phyloP scores from a whole-genome alignment of 1,140 invertebrate species.

The Hesperophylax magnus region DNA sequence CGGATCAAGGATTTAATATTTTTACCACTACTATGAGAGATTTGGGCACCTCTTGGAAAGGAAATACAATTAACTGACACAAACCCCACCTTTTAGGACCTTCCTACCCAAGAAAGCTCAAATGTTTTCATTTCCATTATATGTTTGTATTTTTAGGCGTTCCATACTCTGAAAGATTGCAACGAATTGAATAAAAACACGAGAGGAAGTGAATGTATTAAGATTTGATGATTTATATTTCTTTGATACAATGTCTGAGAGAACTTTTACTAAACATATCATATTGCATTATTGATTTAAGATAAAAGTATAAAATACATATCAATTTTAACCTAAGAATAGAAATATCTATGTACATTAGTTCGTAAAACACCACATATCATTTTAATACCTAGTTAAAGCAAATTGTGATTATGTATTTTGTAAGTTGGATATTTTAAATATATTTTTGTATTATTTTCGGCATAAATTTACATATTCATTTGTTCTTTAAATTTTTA shows the following conservation, averaged over 20 bases:
- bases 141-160: too few species aligned
- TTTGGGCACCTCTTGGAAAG: background rate
- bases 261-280: conserved; percentile 29
- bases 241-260: conserved; percentile 9
- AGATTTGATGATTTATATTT: background rate
- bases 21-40: too few species aligned
- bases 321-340: conserved; percentile 35
- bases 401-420: conserved; percentile 52
- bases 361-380: conserved; percentile 40
- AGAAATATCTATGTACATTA: conserved; percentile 30
- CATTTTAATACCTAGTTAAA: conserved; percentile 42
- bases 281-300: conserved; percentile 19
- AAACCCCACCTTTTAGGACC: background rate
- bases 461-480: too few species aligned
- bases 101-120: background rate
- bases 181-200: background rate
- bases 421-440: background rate
- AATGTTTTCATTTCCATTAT: background rate
- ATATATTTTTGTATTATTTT: too few species aligned
- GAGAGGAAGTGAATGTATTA: too few species aligned
- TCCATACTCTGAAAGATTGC: background rate
- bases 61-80: background rate
- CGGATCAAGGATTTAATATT: too few species aligned
- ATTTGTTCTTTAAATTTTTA: too few species aligned
- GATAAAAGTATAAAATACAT: conserved; percentile 28